Evolutionary conservation across 1,140 invertebrate species (phyloP).

Genomic region (Procambarus clarkii): DNA sequence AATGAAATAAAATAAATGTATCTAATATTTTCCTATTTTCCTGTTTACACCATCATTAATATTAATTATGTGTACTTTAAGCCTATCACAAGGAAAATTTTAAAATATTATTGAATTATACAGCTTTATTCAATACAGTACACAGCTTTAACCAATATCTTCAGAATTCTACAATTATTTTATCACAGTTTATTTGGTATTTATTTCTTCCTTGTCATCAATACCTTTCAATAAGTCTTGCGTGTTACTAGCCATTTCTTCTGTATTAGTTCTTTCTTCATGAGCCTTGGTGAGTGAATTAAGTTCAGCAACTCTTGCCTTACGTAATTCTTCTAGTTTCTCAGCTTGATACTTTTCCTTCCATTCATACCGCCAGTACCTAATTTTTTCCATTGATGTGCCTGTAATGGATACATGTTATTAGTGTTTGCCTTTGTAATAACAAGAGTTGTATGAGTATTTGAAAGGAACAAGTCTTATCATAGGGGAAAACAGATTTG

Average conservation of each 20-base stretch:
- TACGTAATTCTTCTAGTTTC: neutral
- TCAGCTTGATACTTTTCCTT: constrained; percentile 20
- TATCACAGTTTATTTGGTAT: neutral
- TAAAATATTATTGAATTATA: no score
- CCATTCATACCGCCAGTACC: constrained; percentile 53
- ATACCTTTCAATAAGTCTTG: neutral
- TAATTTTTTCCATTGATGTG: constrained; percentile 40
- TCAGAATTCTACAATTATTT: neutral
- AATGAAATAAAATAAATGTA: no score
- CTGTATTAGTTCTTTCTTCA: neutral
- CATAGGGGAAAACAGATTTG: no score
- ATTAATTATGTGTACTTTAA: no score
- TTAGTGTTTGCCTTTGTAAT: no score
- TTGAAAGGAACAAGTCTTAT: no score
- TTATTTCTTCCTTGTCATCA: neutral
- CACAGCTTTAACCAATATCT: neutral
- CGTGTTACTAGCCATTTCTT: neutral
- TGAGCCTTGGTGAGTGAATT: neutral
- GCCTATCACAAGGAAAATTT: no score
- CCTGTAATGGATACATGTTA: neutral
- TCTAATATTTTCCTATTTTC: no score
- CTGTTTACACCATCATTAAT: no score
- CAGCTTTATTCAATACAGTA: no score
- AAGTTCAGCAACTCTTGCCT: neutral
- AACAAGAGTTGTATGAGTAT: no score